Base-by-base conservation (phyloP, 2,797 vertebrate genomes). In the Poeciliopsis gracilis region DNA sequence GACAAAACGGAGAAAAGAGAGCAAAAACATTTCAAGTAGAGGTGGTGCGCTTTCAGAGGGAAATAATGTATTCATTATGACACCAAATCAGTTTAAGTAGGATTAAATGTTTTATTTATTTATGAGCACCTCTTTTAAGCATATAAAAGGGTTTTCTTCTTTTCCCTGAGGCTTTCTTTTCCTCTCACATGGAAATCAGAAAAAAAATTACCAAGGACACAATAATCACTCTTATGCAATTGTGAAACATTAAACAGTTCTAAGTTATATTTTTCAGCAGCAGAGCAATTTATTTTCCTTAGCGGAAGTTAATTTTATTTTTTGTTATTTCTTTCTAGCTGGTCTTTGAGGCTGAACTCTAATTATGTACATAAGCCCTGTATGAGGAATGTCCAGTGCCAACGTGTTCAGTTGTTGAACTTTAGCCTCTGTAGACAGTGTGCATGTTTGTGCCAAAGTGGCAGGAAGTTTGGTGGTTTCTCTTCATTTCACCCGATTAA, bases 371-470 rank as follows among this genome's bases (percentile, higher is more conserved):
- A 94, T 94, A 94, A 78, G 66, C 80, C 90, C 88, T 46, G 0
- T 79, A 41, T 85, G 63, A 75, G 79, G 77, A 88, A 77, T 84
- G 80, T 77, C 72, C 72, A 81, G 83, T 91, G 89, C 91, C 92
- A 91, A 91, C 75, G 77, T 77, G 79, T 90, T 89, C 79, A 47
- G 55, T 81, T 83, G 61, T 85, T 85, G 85, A 87, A 86, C 77
- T 73, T 92, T 88, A 85, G 89, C 87, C 85, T 90, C 81, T 90
- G 82, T 87, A 90, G 91, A 90, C 74, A 80, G 91, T 78, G 84
- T 95, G 95, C 95, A 95, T 96, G 94, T 92, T 92, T 90, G 91
- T 95, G 90, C 91, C 92, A 94, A 94, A 93, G 83, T 74, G 82
- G 87, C 87, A 86, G 84, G 74, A 83, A 75, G 85, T 93, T 87